Conservation (phyloP, 2,797 vertebrate genomes). For the Leptatherina wallacei region DNA sequence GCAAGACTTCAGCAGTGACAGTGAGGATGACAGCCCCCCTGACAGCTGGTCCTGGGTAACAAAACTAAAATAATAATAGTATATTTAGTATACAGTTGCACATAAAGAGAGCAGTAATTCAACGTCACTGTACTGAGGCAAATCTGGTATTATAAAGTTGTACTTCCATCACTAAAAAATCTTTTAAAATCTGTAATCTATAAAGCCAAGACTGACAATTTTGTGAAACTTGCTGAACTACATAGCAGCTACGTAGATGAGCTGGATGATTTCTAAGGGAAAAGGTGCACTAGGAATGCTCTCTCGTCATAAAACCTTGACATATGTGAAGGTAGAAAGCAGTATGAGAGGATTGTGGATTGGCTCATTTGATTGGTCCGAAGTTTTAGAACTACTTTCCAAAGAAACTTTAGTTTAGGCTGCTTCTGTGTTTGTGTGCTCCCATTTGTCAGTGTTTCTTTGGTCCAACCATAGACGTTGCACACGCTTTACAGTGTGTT, state of each 20-base stretch:
- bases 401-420: background rate
- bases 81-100: background rate
- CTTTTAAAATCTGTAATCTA: background rate
- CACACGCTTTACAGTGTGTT: background rate
- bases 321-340: background rate
- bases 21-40: slow-evolving; percentile 51
- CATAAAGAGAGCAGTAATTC: background rate
- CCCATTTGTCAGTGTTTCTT: background rate
- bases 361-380: background rate
- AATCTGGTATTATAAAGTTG: background rate
- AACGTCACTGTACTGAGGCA: background rate
- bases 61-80: slow-evolving; percentile 14
- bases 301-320: background rate
- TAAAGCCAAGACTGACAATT: background rate
- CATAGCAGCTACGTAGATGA: background rate
- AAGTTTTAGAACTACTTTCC: background rate
- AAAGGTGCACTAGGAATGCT: background rate
- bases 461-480: background rate
- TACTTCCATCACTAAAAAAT: background rate
- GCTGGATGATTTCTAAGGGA: background rate
- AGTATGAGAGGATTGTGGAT: background rate
- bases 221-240: background rate
- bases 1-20: slow-evolving; percentile 32
- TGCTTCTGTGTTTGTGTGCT: background rate
- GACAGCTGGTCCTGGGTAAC: slow-evolving; percentile 83